phyloP scores from a whole-genome alignment of 2,797 vertebrate species.

The Eulemur mongoz region DNA sequence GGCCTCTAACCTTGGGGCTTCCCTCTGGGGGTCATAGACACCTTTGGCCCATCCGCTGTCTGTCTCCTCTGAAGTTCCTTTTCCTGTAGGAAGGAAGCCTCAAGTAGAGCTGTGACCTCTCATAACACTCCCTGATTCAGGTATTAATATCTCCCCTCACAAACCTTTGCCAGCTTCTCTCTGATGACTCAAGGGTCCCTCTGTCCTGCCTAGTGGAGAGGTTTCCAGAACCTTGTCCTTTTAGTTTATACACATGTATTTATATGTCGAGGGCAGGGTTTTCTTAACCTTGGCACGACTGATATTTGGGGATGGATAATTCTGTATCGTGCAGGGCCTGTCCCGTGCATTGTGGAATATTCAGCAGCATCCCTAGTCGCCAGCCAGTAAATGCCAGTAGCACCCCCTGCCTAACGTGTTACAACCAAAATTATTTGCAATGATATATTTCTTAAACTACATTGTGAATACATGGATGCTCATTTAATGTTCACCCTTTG shows the following conservation, averaged over 20 bases:
- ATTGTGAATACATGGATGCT: background rate
- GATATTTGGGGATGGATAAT: background rate
- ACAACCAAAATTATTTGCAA: conserved; percentile 7
- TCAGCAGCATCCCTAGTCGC: background rate
- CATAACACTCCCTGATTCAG: background rate
- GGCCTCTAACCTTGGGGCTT: background rate
- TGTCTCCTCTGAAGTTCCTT: background rate
- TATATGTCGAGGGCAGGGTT: background rate
- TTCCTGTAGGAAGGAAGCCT: background rate
- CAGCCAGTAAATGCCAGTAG: background rate
- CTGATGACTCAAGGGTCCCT: background rate
- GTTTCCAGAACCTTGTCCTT: background rate
- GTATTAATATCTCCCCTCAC: background rate
- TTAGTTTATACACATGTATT: background rate
- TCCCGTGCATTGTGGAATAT: too few species aligned
- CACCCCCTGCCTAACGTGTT: background rate
- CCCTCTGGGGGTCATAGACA: background rate
- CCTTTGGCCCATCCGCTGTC: background rate
- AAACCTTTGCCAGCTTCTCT: background rate
- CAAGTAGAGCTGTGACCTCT: background rate
- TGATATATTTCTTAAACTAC: background rate
- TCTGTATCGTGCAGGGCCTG: background rate
- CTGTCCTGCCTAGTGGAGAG: background rate
- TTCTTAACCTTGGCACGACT: background rate
- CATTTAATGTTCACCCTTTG: background rate